Evolutionary conservation across 2,888 invertebrate genomes (phyloP).

Genomic region (Temnothorax ravouxi): DNA sequence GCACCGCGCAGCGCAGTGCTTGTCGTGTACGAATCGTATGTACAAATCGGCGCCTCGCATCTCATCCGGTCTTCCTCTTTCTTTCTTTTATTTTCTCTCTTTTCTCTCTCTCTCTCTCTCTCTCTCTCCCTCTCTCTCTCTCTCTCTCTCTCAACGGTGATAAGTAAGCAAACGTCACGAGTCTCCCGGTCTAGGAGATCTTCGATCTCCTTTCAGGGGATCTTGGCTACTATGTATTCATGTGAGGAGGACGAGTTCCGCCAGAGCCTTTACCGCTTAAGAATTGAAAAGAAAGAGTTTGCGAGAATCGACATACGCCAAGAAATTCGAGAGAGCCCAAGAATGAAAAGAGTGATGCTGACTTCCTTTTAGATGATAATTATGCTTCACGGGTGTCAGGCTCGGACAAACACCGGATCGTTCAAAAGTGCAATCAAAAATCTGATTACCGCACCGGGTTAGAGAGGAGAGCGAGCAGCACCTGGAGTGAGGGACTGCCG

Average conservation of each 20-base stretch:
- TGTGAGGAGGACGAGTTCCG: neutral
- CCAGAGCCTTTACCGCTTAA: neutral
- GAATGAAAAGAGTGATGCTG: constrained; percentile 3
- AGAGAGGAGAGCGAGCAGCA: neutral
- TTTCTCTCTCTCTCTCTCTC: constrained; percentile 11
- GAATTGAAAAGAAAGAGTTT: neutral
- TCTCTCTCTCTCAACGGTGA: constrained; percentile 2
- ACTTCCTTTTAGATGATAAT: constrained; percentile 15
- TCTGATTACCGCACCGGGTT: neutral
- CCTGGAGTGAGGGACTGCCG: neutral
- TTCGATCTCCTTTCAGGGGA: neutral
- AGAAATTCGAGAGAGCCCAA: neutral
- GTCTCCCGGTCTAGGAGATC: constrained; percentile 3
- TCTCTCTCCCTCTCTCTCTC: neutral
- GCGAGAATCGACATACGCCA: neutral
- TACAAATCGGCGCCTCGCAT: constrained; percentile 64
- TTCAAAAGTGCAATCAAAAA: neutral
- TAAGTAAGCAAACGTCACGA: constrained; percentile 28
- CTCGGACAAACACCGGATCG: neutral
- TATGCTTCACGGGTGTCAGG: neutral
- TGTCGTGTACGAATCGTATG: constrained; percentile 60
- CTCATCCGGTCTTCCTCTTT: constrained; percentile 58
- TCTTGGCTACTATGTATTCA: neutral
- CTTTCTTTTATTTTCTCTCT: neutral
- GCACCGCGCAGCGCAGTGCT: constrained; percentile 58